phyloP scores from a whole-genome alignment of 2,888 invertebrate species.

The Meandrusa payeni region DNA sequence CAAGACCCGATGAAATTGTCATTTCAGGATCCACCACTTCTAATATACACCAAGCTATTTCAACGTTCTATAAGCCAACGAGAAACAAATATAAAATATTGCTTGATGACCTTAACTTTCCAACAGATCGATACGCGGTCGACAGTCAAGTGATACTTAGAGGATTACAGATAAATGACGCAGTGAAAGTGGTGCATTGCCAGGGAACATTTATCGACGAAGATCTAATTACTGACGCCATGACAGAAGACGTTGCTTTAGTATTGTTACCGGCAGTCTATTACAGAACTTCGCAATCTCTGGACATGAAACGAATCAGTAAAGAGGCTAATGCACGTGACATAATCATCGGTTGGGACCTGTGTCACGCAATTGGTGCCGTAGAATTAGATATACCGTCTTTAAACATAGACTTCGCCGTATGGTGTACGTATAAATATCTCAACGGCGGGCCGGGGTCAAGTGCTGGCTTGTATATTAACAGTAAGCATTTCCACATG shows the following conservation, averaged over 20 bases:
- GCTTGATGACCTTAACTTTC: slow-evolving; percentile 63
- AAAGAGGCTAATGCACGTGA: slow-evolving; percentile 49
- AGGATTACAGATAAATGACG: slow-evolving; percentile 53
- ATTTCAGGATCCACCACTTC: slow-evolving; percentile 52
- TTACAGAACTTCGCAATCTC: slow-evolving; percentile 58
- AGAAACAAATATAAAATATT: slow-evolving; percentile 55
- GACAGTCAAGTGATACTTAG: slow-evolving; percentile 62
- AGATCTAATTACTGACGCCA: slow-evolving; percentile 55
- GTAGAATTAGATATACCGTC: slow-evolving; percentile 55
- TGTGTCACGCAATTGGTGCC: slow-evolving; percentile 59
- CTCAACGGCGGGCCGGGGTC: slow-evolving; percentile 67
- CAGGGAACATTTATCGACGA: slow-evolving; percentile 49
- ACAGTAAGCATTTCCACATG: slow-evolving; percentile 53
- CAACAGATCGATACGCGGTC: slow-evolving; percentile 64
- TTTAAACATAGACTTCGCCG: slow-evolving; percentile 61
- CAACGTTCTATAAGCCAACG: slow-evolving; percentile 62
- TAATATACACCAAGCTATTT: slow-evolving; percentile 59
- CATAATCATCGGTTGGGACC: slow-evolving; percentile 64
- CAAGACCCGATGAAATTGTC: slow-evolving; percentile 51
- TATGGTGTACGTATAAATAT: slow-evolving; percentile 72
- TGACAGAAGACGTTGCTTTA: slow-evolving; percentile 60
- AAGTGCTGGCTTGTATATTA: slow-evolving; percentile 54
- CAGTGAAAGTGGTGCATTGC: slow-evolving; percentile 57
- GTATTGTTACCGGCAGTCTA: slow-evolving; percentile 55
- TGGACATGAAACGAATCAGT: slow-evolving; percentile 58